Conservation (phyloP, 2,797 vertebrate genomes). For the Pteronotus mesoamericanus region DNA sequence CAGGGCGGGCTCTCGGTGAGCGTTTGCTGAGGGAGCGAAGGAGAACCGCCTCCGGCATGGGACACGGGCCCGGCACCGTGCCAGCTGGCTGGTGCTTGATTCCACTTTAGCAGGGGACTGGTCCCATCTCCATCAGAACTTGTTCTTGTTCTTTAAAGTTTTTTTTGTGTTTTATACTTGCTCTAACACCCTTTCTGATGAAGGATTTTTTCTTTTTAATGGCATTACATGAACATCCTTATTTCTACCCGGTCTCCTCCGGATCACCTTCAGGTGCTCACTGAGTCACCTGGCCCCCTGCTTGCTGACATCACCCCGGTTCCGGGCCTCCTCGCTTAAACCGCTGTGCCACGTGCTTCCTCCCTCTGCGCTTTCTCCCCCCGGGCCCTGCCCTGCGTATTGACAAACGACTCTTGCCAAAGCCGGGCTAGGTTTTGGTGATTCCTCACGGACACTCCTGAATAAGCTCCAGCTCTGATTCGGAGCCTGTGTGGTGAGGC, state of each 20-base stretch:
- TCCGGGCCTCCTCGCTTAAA: background rate
- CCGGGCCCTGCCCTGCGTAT: background rate
- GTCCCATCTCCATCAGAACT: background rate
- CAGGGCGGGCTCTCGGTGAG: background rate
- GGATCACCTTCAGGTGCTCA: background rate
- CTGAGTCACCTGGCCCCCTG: background rate
- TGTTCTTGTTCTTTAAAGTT: background rate
- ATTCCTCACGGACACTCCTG: background rate
- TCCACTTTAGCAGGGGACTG: background rate
- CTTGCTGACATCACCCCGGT: too few species aligned
- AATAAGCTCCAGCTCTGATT: background rate
- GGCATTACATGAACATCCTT: background rate
- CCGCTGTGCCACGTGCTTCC: rapidly evolving
- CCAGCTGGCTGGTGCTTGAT: background rate
- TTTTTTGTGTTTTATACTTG: background rate
- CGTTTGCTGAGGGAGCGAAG: background rate
- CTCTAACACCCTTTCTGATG: background rate
- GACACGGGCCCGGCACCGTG: background rate
- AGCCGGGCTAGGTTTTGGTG: background rate
- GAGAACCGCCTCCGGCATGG: background rate
- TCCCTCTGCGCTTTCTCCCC: background rate
- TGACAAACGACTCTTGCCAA: background rate
- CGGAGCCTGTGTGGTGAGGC: background rate
- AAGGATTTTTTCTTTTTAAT: background rate
- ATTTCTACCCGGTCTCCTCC: background rate